A percentile compares a stretch with the other conserved stretches of the same genome.
Evolutionary conservation across 1,140 invertebrate genomes (phyloP).

Genomic region (Papilio machaon): DNA sequence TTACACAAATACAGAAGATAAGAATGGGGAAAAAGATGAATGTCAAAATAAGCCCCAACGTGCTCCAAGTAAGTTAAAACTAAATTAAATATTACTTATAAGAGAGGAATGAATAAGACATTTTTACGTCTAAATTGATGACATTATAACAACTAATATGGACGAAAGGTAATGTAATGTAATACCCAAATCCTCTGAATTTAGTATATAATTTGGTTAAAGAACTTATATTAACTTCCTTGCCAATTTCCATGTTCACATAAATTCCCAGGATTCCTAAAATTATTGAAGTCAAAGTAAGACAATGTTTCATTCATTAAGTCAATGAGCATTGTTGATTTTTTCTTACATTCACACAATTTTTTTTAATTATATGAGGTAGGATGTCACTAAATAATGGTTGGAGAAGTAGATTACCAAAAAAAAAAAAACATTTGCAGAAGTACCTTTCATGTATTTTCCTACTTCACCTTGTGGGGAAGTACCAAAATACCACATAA

Average conservation of each 20-base stretch:
- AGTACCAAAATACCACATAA: background rate
- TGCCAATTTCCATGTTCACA: too few relatives aligned
- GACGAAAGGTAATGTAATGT: too few relatives aligned
- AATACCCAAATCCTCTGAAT: too few relatives aligned
- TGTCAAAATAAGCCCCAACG: constrained; percentile 37
- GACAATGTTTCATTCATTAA: background rate
- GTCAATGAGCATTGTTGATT: background rate
- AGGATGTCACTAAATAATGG: too few relatives aligned
- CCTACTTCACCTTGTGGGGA: background rate
- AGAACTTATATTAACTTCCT: too few relatives aligned
- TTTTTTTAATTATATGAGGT: too few relatives aligned
- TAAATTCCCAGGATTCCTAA: background rate
- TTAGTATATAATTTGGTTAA: too few relatives aligned
- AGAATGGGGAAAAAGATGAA: constrained; percentile 36
- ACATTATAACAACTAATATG: too few relatives aligned
- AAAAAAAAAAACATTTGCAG: too few relatives aligned
- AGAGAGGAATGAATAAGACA: background rate
- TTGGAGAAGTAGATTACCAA: too few relatives aligned
- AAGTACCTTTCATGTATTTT: background rate
- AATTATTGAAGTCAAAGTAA: background rate
- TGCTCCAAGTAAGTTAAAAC: constrained; percentile 48
- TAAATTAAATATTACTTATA: constrained; percentile 1
- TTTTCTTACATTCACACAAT: background rate
- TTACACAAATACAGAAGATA: constrained; percentile 60
- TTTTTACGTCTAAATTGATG: background rate